Evolutionary conservation across 2,797 vertebrate genomes (phyloP).

Genomic region (Leptoclinus maculatus): DNA sequence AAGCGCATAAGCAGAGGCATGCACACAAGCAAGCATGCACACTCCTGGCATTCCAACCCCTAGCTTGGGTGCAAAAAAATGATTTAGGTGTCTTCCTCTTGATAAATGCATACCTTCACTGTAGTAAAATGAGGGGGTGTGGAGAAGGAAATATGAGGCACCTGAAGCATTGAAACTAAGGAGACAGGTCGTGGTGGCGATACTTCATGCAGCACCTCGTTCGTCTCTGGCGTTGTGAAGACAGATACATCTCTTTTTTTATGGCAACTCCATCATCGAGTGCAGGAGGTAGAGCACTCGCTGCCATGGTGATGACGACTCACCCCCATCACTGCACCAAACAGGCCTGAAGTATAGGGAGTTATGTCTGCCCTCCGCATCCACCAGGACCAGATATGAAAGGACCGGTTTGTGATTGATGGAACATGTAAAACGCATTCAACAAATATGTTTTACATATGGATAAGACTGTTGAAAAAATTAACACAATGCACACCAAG

Average conservation of each 20-base stretch:
- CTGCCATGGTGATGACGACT: constrained; percentile 67
- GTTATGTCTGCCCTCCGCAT: constrained; percentile 65
- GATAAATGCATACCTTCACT: constrained; percentile 77
- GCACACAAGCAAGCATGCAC: constrained; percentile 51
- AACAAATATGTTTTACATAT: constrained; percentile 30
- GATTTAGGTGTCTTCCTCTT: constrained; percentile 71
- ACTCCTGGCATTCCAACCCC: constrained; percentile 74
- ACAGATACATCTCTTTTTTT: constrained; percentile 81
- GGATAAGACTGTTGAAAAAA: not conserved
- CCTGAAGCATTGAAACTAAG: constrained; percentile 73
- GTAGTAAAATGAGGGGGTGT: constrained; percentile 66
- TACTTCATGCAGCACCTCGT: constrained; percentile 72
- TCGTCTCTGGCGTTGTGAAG: constrained; percentile 70
- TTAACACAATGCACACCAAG: not conserved
- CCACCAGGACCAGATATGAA: constrained; percentile 72
- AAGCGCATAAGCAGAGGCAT: constrained; percentile 38
- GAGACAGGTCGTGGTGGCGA: constrained; percentile 51
- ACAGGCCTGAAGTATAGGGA: constrained; percentile 56
- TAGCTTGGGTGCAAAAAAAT: constrained; percentile 62
- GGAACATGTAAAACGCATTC: constrained; percentile 50
- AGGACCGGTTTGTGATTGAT: constrained; percentile 59
- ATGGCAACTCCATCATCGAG: constrained; percentile 76
- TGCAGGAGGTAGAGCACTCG: constrained; percentile 72
- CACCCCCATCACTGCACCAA: constrained; percentile 65
- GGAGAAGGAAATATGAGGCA: constrained; percentile 69